These are phyloP conservation scores for Diplogasteroides magnus DNA, from an alignment of 1,140 invertebrate genomes.

Conservation along the genomic window DNA sequence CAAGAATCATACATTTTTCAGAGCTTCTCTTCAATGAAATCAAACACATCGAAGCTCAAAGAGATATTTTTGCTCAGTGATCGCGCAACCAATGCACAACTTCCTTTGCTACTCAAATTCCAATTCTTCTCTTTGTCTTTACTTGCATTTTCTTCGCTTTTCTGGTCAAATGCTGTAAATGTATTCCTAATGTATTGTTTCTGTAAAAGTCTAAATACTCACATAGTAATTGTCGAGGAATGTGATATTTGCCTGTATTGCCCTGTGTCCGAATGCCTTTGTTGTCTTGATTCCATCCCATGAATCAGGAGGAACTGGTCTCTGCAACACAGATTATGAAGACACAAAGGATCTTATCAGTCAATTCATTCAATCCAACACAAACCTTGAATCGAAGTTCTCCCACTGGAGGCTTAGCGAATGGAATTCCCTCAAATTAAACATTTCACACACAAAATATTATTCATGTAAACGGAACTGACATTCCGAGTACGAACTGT, in stretches of 20 bases:
- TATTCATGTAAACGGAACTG: no score
- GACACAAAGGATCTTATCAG: no score
- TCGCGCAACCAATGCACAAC: no score
- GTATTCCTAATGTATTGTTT: no score
- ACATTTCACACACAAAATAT: conserved; percentile 63
- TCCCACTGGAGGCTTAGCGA: not conserved
- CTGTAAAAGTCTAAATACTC: no score
- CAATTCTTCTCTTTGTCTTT: no score
- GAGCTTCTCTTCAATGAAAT: conserved; percentile 23
- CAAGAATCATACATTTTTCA: not conserved
- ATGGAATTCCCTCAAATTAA: conserved; percentile 2
- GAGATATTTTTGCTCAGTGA: conserved; percentile 21
- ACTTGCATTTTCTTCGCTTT: no score
- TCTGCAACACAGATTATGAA: conserved; percentile 9
- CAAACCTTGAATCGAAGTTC: conserved; percentile 4
- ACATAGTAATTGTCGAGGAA: no score
- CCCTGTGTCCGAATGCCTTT: not conserved
- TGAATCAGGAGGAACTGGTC: not conserved
- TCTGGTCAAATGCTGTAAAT: no score
- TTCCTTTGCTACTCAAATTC: no score
- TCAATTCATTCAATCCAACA: no score
- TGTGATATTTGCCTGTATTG: no score
- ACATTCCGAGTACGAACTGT: not conserved
- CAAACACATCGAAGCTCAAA: conserved; percentile 1
- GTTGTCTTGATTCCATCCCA: not conserved